These are phyloP conservation scores for Philopotamus ludificatus DNA, from an alignment of 1,140 invertebrate species.

Conservation along the genomic window DNA sequence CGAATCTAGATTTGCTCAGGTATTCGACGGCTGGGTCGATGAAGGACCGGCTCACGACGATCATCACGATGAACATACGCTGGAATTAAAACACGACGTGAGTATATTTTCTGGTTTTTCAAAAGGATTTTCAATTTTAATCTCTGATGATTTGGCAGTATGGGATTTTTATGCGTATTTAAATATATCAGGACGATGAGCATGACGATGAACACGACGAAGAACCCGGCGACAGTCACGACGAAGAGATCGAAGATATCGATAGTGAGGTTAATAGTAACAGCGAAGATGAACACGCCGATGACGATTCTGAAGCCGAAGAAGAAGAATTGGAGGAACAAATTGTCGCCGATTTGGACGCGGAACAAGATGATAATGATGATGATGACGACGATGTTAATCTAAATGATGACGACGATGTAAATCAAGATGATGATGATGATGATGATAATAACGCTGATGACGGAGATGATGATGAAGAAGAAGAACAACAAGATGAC, in stretches of 20 bases:
- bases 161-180: background rate
- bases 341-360: conserved; percentile 34
- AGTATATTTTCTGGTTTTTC: conserved; percentile 17
- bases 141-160: conserved; percentile 7
- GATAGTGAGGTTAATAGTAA: conserved; percentile 46
- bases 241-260: conserved; percentile 45
- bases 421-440: conserved; percentile 44
- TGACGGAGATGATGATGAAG: conserved; percentile 44
- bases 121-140: background rate
- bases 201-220: conserved; percentile 46
- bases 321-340: conserved; percentile 25
- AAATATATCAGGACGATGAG: conserved; percentile 43
- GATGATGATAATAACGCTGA: conserved; percentile 47
- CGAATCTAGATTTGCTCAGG: conserved; percentile 69
- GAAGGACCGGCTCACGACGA: conserved; percentile 59
- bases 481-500: conserved; percentile 44
- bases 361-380: conserved; percentile 42
- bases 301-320: conserved; percentile 35
- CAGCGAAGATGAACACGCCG: conserved; percentile 47
- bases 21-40: conserved; percentile 78
- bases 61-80: conserved; percentile 56
- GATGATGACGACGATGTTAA: conserved; percentile 39
- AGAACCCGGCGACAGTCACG: conserved; percentile 44
- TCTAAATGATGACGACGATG: conserved; percentile 43
- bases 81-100: conserved; percentile 53